Conservation (phyloP, 1,140 invertebrate genomes). For the Elymnias hypermnestra region DNA sequence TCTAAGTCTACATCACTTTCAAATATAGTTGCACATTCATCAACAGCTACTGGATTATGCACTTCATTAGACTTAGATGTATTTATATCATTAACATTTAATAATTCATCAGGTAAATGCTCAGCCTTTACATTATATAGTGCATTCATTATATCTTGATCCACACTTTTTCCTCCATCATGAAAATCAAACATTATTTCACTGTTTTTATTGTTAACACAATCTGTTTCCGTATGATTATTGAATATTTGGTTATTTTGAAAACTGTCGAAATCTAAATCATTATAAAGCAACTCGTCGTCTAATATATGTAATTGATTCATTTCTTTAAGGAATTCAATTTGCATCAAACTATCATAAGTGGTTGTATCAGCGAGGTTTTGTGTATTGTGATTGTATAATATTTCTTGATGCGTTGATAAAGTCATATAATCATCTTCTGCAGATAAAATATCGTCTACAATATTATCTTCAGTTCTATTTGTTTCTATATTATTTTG, state of each 20-base stretch:
- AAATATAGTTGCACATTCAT: conserved; percentile 65
- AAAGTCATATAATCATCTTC: conserved; percentile 62
- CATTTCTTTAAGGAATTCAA: conserved; percentile 62
- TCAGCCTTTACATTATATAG: conserved; percentile 47
- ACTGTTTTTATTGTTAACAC: conserved; percentile 35
- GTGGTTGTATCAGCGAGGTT: conserved; percentile 24
- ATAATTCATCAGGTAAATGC: conserved; percentile 47
- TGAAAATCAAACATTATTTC: conserved; percentile 56
- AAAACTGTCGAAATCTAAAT: conserved; percentile 59
- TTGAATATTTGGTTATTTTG: conserved; percentile 57
- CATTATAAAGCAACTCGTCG: conserved; percentile 60
- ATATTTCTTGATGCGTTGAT: conserved; percentile 31
- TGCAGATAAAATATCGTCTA: conserved; percentile 59
- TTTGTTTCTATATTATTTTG: conserved; percentile 35
- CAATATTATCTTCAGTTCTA: conserved; percentile 59
- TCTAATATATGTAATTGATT: conserved; percentile 56
- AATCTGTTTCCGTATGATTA: conserved; percentile 48
- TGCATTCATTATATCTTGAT: conserved; percentile 60
- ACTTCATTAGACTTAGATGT: conserved; percentile 15
- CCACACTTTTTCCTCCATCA: conserved; percentile 40
- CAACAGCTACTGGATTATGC: conserved; percentile 32
- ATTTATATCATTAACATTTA: conserved; percentile 39
- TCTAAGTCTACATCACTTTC: conserved; percentile 69
- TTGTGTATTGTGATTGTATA: conserved; percentile 25
- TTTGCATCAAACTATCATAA: conserved; percentile 56